Base-by-base conservation (phyloP, 2,113 vertebrate genomes). In the Lepidothrix coronata region DNA sequence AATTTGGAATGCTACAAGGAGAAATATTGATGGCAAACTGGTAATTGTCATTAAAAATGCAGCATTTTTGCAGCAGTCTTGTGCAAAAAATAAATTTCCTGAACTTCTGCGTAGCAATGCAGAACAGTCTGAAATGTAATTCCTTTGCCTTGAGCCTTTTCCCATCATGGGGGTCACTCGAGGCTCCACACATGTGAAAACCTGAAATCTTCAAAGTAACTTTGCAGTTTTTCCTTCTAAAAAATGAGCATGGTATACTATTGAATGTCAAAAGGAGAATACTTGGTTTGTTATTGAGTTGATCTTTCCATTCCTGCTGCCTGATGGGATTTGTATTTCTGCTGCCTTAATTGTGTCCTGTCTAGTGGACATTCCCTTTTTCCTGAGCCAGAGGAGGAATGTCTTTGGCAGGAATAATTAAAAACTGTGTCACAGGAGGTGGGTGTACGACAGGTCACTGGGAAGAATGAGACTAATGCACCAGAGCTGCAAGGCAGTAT, bases 11-110 rank as follows among this genome's bases (percentile, higher is more conserved):
- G 88, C 93, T 96, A 95, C 86, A 94, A 95, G 84, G 87, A 91
- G 72, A 95, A 96, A 90, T 96, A 97, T 96, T 94, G 95, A 96
- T 94, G 94, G 93, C 95, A 65, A 95, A 89, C 44, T 16, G 13
- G 91, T 97, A 97, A 96, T 94, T 95, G 92, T 94, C 95, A 95
- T 97, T 96, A 97, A 96, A 85, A 88, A 96, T 94, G 92, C 82
- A 87, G 85, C 88, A 83, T 73, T 95, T 96, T 85, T 95, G 52
- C 58, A 75, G 72, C 81, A 95, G 87, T 70, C 91, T 93, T 95
- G 46, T 88, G 80, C 49, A 91, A 91, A 95, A 94, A 91, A 49
- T 52, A 95, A 67, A 39, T 63, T 86, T 72, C 67, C 54, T 48
- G 49, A 79, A 57, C 49, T 77, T 89, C 12, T 44, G 46, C 12